A percentile compares a stretch with the other conserved stretches of the same genome.
Conservation (phyloP, 2,888 invertebrate genomes). For the Hypena proboscidalis region DNA sequence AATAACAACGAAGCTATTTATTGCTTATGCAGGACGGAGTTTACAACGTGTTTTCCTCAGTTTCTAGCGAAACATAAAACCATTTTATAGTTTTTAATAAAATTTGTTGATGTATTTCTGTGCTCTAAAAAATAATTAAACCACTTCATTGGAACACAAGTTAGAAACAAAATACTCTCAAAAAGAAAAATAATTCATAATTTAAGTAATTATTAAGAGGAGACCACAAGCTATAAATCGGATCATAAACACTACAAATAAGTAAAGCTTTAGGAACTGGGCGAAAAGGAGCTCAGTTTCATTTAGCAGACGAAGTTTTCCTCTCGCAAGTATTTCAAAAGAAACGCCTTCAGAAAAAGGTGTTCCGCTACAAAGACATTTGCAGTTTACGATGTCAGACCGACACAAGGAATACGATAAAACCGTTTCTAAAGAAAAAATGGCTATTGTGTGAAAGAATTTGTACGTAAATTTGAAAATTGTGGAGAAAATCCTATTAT, state of each 20-base stretch:
- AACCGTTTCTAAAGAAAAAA: slow-evolving; percentile 46
- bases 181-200: too few relatives aligned
- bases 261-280: slow-evolving; percentile 14
- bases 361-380: slow-evolving; percentile 49
- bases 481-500: too few relatives aligned
- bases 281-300: slow-evolving; percentile 22
- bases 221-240: slow-evolving; percentile 21
- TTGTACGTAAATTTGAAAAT: not conserved
- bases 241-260: slow-evolving; percentile 24
- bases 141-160: too few relatives aligned
- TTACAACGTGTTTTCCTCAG: too few relatives aligned
- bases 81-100: too few relatives aligned
- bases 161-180: too few relatives aligned
- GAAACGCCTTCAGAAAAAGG: slow-evolving; percentile 37
- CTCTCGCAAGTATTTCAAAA: slow-evolving; percentile 29
- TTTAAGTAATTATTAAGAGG: slow-evolving; percentile 1
- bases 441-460: slow-evolving; percentile 22
- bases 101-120: too few relatives aligned
- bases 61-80: too few relatives aligned
- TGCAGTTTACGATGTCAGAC: slow-evolving; percentile 54
- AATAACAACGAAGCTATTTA: too few relatives aligned
- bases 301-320: slow-evolving; percentile 37
- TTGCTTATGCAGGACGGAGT: too few relatives aligned
- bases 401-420: slow-evolving; percentile 55
- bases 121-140: too few relatives aligned